phyloP scores from a whole-genome alignment of 2,113 vertebrate species.

The Australoheros scitulus region DNA sequence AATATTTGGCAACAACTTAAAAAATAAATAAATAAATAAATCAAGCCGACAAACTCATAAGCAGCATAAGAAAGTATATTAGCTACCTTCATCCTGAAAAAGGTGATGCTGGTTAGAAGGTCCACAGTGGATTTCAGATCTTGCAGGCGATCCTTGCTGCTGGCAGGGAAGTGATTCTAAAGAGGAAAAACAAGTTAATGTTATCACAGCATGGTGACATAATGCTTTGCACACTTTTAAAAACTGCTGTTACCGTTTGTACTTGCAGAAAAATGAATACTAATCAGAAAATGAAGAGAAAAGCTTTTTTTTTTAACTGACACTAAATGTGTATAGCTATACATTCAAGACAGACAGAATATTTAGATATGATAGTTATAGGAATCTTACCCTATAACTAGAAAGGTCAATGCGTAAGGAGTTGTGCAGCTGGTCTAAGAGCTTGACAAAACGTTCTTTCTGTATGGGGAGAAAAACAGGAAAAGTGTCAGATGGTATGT shows the following conservation, averaged over 20 bases:
- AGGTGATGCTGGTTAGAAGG: conserved; percentile 98
- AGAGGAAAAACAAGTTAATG: background rate
- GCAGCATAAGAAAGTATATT: background rate
- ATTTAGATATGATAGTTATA: background rate
- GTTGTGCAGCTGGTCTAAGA: conserved; percentile 97
- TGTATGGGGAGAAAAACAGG: conserved; percentile 60
- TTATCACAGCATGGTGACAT: background rate
- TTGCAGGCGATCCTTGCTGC: conserved; percentile 92
- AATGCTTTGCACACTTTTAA: background rate
- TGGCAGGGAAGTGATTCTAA: conserved; percentile 98
- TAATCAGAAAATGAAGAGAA: background rate
- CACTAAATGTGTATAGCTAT: background rate
- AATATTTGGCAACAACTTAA: background rate
- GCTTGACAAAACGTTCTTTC: conserved; percentile 98
- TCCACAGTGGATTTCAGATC: conserved; percentile 98
- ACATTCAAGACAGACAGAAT: background rate
- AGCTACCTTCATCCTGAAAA: conserved; percentile 98
- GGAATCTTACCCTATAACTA: conserved; percentile 89
- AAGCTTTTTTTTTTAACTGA: background rate
- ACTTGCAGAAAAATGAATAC: background rate
- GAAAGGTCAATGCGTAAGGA: conserved; percentile 97
- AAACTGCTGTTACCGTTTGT: background rate
- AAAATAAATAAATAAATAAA: background rate
- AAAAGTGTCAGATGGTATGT: background rate
- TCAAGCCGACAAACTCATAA: background rate